These are phyloP conservation scores for Apostichopus parvimensis DNA, from an alignment of 35 echinoderm and acorn worm species.

Conservation along the genomic window DNA sequence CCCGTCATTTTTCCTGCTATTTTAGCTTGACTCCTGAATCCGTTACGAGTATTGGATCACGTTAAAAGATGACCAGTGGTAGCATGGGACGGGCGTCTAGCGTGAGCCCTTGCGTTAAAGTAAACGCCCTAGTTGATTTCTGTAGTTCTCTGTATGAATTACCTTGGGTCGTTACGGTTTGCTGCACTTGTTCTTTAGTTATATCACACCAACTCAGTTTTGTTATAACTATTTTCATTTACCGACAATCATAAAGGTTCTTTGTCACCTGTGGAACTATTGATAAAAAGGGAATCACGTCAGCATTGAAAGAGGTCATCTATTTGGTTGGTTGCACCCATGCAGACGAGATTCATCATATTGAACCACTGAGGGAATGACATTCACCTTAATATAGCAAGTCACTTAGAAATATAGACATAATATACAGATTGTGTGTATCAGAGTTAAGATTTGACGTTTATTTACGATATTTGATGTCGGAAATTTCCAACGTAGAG, in stretches of 20 bases:
- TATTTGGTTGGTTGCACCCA: constrained; percentile 44
- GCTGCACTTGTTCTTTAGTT: constrained; percentile 12
- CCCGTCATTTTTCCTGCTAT: not conserved
- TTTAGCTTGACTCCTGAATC: not conserved
- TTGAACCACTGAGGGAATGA: no score
- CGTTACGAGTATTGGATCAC: no score
- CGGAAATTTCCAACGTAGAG: no score
- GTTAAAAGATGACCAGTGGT: not conserved
- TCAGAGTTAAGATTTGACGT: no score
- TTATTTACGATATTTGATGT: no score
- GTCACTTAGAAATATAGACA: no score
- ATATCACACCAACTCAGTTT: constrained; percentile 9
- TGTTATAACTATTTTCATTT: constrained; percentile 7
- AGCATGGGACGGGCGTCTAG: not conserved
- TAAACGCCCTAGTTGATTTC: constrained; percentile 20
- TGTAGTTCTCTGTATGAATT: not conserved
- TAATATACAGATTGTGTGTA: no score
- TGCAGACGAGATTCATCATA: no score
- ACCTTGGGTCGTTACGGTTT: not conserved
- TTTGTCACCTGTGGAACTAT: constrained; percentile 15
- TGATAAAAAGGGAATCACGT: constrained; percentile 4
- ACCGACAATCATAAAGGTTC: not conserved
- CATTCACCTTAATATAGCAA: no score
- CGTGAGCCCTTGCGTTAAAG: not conserved
- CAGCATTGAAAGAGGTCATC: constrained; percentile 14